Evolutionary conservation across 2,888 invertebrate genomes (phyloP), one percentile per base, ranked within the genome.

Genomic region (Hesperia comma): DNA sequence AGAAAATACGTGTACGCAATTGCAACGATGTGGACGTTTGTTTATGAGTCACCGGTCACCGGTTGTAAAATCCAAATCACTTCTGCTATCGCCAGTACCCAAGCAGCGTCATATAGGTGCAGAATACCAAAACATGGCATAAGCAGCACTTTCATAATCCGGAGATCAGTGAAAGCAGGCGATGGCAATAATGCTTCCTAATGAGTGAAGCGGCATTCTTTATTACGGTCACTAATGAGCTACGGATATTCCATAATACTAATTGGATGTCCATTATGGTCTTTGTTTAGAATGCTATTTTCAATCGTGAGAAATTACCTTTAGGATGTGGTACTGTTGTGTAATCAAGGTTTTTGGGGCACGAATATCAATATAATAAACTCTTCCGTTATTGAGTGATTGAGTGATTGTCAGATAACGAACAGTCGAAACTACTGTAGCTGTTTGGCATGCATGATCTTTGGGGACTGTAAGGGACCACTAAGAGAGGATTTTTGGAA

Each of bases 91-190:
- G 33, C 33, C 33, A 19, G 17, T 63, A 56, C 63, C 19, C 33
- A 26, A 46, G 55, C 55, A 15, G 21, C 26, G 63, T 55, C 46
- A 56, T 43, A 33, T 37, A 60, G 17, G 60, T 51, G 43, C 68
- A 61, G 70, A 69, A 70, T 70, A 70, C 64, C 43, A 71, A 71
- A 49, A 62, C 68, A 61, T 53, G 57, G 53, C 46, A 60, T 63
- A 49, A 63, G 53, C 61, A 26, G 53, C 67, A 67, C 69, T 70
- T 69, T 69, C 69, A 69, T 70, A 69, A 70, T 68, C 67, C 37
- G 15, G 60, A 70, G 70, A 64, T 69, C 68, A 54, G 70, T 70
- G 70, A 70, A 70, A 70, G 70, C 46, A 41, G 53, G 15, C 37
- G 49, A 49, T 57, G 17, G 63, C 14, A 46, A 46, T 33, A 46